Percentiles rank a stretch among this genome's conserved stretches.
These are phyloP conservation scores for Diachasma alloeum DNA, from an alignment of 1,140 invertebrate species.

Conservation along the genomic window DNA sequence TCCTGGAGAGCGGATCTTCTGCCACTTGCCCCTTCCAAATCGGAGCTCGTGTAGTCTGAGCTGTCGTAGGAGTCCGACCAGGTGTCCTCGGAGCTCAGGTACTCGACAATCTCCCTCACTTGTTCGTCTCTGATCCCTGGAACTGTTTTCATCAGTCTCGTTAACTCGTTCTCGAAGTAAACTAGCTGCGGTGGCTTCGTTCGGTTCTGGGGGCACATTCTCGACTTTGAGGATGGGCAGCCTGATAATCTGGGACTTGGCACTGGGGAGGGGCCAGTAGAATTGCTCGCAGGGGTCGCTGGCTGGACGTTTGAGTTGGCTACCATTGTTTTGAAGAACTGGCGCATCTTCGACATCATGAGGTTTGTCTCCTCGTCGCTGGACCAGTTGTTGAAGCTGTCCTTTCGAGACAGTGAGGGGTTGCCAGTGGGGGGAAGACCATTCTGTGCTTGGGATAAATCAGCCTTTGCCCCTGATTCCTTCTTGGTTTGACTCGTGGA, in stretches of 20 bases:
- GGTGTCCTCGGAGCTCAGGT: conserved; percentile 88
- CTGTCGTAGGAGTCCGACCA: conserved; percentile 93
- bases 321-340: conserved; percentile 89
- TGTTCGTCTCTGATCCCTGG: conserved; percentile 89
- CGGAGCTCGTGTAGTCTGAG: conserved; percentile 88
- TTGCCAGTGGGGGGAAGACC: conserved; percentile 43
- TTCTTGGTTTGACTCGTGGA: conserved; percentile 23
- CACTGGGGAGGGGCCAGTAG: conserved; percentile 65
- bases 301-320: conserved; percentile 69
- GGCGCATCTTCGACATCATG: conserved; percentile 94
- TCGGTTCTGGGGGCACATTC: conserved; percentile 62
- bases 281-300: conserved; percentile 58
- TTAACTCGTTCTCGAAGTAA: conserved; percentile 89
- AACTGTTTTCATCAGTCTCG: conserved; percentile 90
- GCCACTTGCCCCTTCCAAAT: conserved; percentile 77
- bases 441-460: conserved; percentile 38
- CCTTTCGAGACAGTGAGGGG: conserved; percentile 77
- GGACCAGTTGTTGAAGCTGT: conserved; percentile 93
- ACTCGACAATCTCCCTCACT: conserved; percentile 90
- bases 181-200: conserved; percentile 84
- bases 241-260: conserved; percentile 68
- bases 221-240: conserved; percentile 50
- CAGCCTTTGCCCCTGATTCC: conserved; percentile 4
- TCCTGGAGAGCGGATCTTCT: conserved; percentile 79
- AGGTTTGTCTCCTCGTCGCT: conserved; percentile 92